These are phyloP conservation scores for Zophobas atratus DNA, from an alignment of 1,140 invertebrate species.

Conservation along the genomic window DNA sequence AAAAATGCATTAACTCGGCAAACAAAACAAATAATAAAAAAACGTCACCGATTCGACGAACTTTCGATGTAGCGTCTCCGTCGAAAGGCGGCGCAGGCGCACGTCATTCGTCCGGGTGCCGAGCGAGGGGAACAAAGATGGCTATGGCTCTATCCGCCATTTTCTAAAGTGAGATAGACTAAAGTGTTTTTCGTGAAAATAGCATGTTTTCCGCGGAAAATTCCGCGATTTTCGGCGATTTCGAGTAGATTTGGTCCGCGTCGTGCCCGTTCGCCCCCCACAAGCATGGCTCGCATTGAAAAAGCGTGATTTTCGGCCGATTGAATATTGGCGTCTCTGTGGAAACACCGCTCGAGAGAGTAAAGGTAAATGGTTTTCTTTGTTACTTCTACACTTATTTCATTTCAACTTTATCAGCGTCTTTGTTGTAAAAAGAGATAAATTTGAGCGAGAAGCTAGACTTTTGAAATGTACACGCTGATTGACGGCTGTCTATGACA, in stretches of 20 bases:
- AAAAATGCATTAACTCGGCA: too few relatives aligned
- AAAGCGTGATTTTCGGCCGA: conserved; percentile 40
- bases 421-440: conserved; percentile 68
- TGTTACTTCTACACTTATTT: conserved; percentile 67
- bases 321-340: conserved; percentile 53
- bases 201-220: conserved; percentile 51
- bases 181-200: conserved; percentile 61
- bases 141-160: conserved; percentile 67
- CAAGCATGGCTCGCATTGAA: conserved; percentile 42
- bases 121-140: conserved; percentile 66
- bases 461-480: conserved; percentile 49
- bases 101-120: conserved; percentile 18
- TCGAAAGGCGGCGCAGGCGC: conserved; percentile 47
- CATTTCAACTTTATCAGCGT: conserved; percentile 66
- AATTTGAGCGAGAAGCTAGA: conserved; percentile 58
- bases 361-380: conserved; percentile 67
- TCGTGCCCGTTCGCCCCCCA: conserved; percentile 26
- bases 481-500: conserved; percentile 10
- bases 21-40: neutral
- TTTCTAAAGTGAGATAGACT: conserved; percentile 69
- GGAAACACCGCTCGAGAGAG: conserved; percentile 56
- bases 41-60: neutral
- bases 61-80: conserved; percentile 27
- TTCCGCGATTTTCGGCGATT: conserved; percentile 52
- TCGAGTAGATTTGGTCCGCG: conserved; percentile 27